Evolutionary conservation across 2,797 vertebrate species (phyloP).

Genomic region (Chloroceryle inda): DNA sequence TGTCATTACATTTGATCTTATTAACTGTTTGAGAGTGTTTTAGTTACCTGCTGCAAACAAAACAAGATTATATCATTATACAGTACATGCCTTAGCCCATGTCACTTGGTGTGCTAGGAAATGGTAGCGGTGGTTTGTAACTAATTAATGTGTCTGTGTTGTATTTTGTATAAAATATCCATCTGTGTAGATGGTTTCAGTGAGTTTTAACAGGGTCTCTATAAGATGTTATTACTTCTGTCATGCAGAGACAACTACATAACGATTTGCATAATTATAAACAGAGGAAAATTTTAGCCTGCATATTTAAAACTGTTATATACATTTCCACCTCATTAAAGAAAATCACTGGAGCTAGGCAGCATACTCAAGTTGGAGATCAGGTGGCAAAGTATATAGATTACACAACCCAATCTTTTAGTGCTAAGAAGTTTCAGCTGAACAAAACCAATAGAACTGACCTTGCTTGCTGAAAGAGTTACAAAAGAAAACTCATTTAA

Average conservation of each 20-base stretch:
- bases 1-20: background rate
- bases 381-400: constrained; percentile 7
- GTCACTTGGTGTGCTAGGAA: background rate
- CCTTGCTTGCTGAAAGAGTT: constrained; percentile 38
- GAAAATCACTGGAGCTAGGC: constrained; percentile 31
- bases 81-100: accelerated
- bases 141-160: constrained; percentile 55
- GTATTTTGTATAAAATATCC: constrained; percentile 49
- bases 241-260: constrained; percentile 29
- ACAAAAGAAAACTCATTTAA: constrained; percentile 47
- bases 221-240: constrained; percentile 34
- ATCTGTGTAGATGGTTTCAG: constrained; percentile 35
- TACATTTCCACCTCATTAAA: constrained; percentile 57
- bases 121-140: background rate
- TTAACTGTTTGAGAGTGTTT: constrained; percentile 1
- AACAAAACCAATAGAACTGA: constrained; percentile 28
- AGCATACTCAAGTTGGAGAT: constrained; percentile 5
- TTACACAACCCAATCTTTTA: constrained; percentile 14
- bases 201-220: constrained; percentile 49
- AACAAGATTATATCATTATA: background rate
- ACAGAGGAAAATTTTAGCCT: constrained; percentile 31
- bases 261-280: constrained; percentile 47
- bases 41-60: background rate
- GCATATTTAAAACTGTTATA: constrained; percentile 53
- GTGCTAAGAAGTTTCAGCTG: constrained; percentile 6